phyloP scores from a whole-genome alignment of 2,888 invertebrate genomes.

The Nomada hirtipes region DNA sequence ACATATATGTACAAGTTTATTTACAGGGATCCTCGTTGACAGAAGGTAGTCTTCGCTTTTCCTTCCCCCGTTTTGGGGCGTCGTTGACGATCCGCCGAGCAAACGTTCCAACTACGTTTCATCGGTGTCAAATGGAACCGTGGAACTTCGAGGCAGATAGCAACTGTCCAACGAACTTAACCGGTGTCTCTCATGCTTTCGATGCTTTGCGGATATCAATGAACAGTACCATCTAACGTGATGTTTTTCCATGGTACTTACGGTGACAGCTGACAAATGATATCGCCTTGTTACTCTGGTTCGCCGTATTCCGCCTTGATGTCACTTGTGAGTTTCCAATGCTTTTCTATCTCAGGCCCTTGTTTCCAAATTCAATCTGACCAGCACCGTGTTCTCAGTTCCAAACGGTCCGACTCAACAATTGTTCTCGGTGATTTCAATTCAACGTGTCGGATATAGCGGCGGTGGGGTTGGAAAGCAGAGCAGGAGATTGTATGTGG shows the following conservation, averaged over 20 bases:
- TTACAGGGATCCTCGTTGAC: conserved; percentile 7
- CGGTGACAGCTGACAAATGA: neutral
- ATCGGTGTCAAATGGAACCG: too few relatives aligned
- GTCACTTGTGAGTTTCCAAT: neutral
- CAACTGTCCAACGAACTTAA: neutral
- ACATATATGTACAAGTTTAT: conserved; percentile 25
- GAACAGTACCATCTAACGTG: neutral
- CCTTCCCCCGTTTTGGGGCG: neutral
- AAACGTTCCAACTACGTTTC: neutral
- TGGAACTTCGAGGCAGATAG: neutral
- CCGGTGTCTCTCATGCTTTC: neutral
- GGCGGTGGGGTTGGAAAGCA: conserved; percentile 35
- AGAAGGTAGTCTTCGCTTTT: neutral
- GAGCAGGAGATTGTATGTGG: conserved; percentile 51
- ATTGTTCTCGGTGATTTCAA: conserved; percentile 65
- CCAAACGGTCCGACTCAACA: neutral
- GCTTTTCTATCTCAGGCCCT: too few relatives aligned
- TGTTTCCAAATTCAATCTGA: neutral
- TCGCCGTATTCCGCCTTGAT: neutral
- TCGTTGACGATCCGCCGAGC: too few relatives aligned
- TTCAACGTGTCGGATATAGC: conserved; percentile 43
- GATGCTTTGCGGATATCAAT: neutral
- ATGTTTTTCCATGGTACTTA: conserved; percentile 3
- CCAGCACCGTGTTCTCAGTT: neutral
- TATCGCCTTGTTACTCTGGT: neutral